Conservation (phyloP, 2,113 vertebrate genomes). For the Opisthocomus hoazin region DNA sequence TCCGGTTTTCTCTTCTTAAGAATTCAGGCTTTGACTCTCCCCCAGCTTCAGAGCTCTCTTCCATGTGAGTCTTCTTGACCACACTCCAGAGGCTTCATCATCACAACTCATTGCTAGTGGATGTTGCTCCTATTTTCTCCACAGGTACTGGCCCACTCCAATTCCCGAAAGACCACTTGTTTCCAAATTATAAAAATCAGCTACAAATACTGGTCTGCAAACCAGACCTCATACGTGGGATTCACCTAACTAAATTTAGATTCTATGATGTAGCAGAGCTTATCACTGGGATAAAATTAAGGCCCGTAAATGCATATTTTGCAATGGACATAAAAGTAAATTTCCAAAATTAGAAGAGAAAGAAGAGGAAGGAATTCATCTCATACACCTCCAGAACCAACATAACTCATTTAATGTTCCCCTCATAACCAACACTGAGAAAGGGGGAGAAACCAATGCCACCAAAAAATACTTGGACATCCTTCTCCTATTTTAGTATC, state of each 20-base stretch:
- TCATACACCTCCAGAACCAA: neutral
- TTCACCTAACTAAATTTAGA: neutral
- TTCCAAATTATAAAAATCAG: neutral
- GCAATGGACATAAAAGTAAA: neutral
- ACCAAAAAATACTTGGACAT: neutral
- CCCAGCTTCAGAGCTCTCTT: neutral
- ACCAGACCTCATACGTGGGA: neutral
- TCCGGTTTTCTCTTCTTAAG: neutral
- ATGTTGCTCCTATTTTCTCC: neutral
- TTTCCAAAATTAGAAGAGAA: neutral
- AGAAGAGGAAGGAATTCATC: neutral
- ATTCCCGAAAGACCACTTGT: neutral
- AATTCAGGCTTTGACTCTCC: neutral
- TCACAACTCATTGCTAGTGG: neutral
- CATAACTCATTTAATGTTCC: neutral
- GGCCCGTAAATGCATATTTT: neutral
- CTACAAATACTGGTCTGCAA: neutral
- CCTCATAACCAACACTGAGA: neutral
- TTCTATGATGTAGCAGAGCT: neutral
- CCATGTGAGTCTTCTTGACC: neutral
- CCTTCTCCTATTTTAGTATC: neutral
- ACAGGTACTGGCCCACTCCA: neutral
- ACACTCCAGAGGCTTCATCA: neutral
- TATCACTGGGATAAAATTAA: neutral
- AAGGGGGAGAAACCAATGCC: neutral